Conservation (phyloP, 2,113 vertebrate species). For the Fregata magnificens region DNA sequence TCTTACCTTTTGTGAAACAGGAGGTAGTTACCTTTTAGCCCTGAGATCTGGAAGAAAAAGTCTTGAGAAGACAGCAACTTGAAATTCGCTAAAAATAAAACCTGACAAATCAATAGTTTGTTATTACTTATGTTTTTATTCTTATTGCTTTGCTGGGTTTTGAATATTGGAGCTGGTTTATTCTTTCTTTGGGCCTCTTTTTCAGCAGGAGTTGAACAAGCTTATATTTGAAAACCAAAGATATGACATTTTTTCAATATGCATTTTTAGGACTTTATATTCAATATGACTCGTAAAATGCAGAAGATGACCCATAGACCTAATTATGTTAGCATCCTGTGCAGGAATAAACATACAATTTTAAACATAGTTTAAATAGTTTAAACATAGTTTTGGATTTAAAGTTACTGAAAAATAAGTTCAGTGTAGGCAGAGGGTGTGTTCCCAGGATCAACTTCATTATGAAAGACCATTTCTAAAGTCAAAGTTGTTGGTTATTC, state of each 20-base stretch:
- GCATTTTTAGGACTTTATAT: background rate
- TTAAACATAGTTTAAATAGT: background rate
- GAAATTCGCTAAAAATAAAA: background rate
- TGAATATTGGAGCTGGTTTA: background rate
- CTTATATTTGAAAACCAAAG: background rate
- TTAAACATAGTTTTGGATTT: background rate
- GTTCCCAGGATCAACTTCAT: background rate
- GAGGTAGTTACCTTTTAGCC: background rate
- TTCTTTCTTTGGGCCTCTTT: background rate
- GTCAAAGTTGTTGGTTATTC: conserved; percentile 26
- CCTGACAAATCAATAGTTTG: background rate
- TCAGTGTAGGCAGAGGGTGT: background rate
- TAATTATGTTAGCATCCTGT: background rate
- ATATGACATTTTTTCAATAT: background rate
- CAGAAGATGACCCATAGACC: background rate
- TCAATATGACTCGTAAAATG: background rate
- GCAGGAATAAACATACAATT: background rate
- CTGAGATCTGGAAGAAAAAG: background rate
- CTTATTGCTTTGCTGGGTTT: background rate
- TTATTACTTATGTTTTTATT: background rate
- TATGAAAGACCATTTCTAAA: conserved; percentile 23
- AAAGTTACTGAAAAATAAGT: background rate
- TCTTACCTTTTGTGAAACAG: background rate
- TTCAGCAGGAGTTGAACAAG: background rate
- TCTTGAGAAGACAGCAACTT: background rate